Evolutionary conservation across 2,797 vertebrate species (phyloP), one percentile per base, ranked within the genome.

Genomic region (Podargus strigoides): DNA sequence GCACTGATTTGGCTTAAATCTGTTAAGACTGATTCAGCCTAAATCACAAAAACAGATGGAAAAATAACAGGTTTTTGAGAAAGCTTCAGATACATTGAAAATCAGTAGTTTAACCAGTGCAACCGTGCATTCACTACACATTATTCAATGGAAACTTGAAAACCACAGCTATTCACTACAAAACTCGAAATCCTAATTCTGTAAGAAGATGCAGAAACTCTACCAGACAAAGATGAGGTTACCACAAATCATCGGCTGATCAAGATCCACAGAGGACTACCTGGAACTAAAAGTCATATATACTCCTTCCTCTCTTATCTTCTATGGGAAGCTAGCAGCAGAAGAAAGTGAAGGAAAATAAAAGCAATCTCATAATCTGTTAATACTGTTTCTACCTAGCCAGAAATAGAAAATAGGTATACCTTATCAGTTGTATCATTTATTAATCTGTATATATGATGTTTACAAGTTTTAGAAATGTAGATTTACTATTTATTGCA

Each of bases 251-350:
- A 92, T 44, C 37, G 14, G 81, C 53, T 79, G 89, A 83, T 76
- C 89, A 85, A 94, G 85, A 58, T 83, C 82, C 91, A 75, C 84
- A 89, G 78, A 76, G 49, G 68, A 77, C 95, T 87, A 92, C 92
- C 92, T 96, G 95, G 86, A 93, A 88, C 92, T 96, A 96, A 93
- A 93, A 95, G 66, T 37, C 89, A 90, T 14, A 90, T 16, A 82
- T 30, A 89, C 22, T 89, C 81, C 93, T 95, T 95, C 75, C 95
- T 90, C 63, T 95, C 87, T 92, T 58, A 89, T 86, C 94, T 94
- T 93, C 94, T 92, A 89, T 60, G 87, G 81, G 77, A 69, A 93
- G 68, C 74, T 50, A 59, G 69, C 32, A 69, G 92, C 67, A 94
- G 56, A 73, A 91, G 68, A 88, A 79, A 92, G 77, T n/a, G 67